Conservation (phyloP, 2,888 invertebrate species). For the Brenthis daphne region DNA sequence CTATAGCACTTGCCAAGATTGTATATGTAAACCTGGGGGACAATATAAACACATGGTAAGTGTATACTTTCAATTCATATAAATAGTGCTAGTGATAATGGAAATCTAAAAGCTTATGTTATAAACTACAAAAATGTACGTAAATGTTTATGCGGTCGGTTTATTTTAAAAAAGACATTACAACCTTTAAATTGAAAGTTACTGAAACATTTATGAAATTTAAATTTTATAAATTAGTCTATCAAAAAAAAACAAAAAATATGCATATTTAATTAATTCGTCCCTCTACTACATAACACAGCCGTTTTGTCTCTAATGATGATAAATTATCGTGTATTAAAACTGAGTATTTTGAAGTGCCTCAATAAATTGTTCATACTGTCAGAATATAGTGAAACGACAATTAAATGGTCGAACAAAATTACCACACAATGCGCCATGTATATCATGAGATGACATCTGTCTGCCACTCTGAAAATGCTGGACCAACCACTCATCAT, state of each 20-base stretch:
- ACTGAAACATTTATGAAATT: too few relatives aligned
- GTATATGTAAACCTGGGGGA: too few relatives aligned
- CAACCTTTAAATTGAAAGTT: too few relatives aligned
- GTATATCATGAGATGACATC: conserved; percentile 77
- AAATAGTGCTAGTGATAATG: too few relatives aligned
- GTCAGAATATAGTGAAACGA: conserved; percentile 71
- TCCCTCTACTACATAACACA: conserved; percentile 14
- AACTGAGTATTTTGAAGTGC: conserved; percentile 69
- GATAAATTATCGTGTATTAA: conserved; percentile 66
- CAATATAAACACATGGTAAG: too few relatives aligned
- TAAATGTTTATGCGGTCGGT: too few relatives aligned
- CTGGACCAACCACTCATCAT: conserved; percentile 63
- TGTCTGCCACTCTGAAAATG: conserved; percentile 55
- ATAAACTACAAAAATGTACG: too few relatives aligned
- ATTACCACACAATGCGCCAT: conserved; percentile 79
- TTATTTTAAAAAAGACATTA: too few relatives aligned
- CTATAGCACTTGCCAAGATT: too few relatives aligned
- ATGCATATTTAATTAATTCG: conserved; percentile 16
- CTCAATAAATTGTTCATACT: conserved; percentile 74
- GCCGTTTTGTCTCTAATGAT: conserved; percentile 56
- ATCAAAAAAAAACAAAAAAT: background rate
- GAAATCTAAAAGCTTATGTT: too few relatives aligned
- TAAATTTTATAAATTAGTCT: too few relatives aligned
- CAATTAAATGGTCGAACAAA: conserved; percentile 73
- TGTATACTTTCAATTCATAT: too few relatives aligned